phyloP scores from a whole-genome alignment of 2,888 invertebrate species.

The Thereva nobilitata region DNA sequence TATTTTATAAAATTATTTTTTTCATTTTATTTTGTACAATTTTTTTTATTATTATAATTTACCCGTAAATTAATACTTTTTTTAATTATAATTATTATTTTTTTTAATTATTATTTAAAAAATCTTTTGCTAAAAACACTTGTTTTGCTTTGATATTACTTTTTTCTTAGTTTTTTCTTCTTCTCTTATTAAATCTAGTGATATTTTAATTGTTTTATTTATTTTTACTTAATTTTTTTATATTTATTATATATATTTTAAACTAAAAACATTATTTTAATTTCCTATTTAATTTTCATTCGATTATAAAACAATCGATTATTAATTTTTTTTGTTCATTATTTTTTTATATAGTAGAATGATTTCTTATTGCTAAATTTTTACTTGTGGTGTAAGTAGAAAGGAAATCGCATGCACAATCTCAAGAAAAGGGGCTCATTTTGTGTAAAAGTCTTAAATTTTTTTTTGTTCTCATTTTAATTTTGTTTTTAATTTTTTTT shows the following conservation, averaged over 20 bases:
- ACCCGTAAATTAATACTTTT: neutral
- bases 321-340: neutral
- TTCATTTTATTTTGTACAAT: conserved; percentile 24
- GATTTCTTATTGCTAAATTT: neutral
- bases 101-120: neutral
- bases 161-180: too few relatives aligned
- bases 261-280: too few relatives aligned
- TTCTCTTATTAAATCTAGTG: too few relatives aligned
- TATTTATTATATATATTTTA: too few relatives aligned
- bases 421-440: conserved; percentile 28
- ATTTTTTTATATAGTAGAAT: neutral
- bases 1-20: neutral
- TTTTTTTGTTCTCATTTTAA: neutral
- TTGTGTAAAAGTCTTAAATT: too few relatives aligned
- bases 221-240: too few relatives aligned
- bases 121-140: too few relatives aligned
- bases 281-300: neutral
- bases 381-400: neutral
- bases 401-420: conserved; percentile 18
- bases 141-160: too few relatives aligned
- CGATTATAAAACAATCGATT: conserved; percentile 32
- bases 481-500: conserved; percentile 1
- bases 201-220: too few relatives aligned
- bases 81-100: neutral
- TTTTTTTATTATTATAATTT: conserved; percentile 1